Evolutionary conservation across 2,113 vertebrate species (phyloP).

Genomic region (Microtus ochrogaster): DNA sequence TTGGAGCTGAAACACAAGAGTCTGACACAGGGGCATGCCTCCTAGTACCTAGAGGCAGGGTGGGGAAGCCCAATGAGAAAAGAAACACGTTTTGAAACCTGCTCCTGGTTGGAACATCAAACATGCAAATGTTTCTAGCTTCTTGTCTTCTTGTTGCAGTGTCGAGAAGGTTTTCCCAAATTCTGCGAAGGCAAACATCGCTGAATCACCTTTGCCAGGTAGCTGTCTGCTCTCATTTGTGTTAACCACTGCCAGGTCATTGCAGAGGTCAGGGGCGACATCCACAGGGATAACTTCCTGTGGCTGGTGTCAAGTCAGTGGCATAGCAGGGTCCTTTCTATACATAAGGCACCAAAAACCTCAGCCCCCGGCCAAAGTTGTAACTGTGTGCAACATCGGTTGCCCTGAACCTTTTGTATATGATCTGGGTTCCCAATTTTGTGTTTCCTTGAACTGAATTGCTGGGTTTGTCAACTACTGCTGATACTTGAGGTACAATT

Average conservation of each 20-base stretch:
- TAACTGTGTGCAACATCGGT: no score
- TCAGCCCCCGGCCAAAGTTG: neutral
- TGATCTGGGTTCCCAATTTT: neutral
- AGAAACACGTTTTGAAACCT: neutral
- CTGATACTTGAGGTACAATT: neutral
- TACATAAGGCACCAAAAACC: neutral
- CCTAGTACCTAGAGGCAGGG: neutral
- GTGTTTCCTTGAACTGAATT: neutral
- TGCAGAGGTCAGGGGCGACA: neutral
- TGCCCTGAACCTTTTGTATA: neutral
- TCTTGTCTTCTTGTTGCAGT: slow-evolving; percentile 88
- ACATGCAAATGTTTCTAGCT: slow-evolving; percentile 5
- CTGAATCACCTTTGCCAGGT: slow-evolving; percentile 99
- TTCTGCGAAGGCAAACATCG: slow-evolving; percentile 97
- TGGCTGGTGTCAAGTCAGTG: no score
- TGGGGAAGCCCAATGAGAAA: neutral
- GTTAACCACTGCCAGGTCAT: neutral
- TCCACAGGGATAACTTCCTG: neutral
- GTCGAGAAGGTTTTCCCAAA: slow-evolving; percentile 98
- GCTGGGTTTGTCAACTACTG: neutral
- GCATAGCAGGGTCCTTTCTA: neutral
- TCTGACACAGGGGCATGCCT: neutral
- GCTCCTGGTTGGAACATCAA: neutral
- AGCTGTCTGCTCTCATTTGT: slow-evolving; percentile 56
- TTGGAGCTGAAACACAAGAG: neutral